phyloP scores from a whole-genome alignment of 2,888 invertebrate species.

The Euphydryas editha region DNA sequence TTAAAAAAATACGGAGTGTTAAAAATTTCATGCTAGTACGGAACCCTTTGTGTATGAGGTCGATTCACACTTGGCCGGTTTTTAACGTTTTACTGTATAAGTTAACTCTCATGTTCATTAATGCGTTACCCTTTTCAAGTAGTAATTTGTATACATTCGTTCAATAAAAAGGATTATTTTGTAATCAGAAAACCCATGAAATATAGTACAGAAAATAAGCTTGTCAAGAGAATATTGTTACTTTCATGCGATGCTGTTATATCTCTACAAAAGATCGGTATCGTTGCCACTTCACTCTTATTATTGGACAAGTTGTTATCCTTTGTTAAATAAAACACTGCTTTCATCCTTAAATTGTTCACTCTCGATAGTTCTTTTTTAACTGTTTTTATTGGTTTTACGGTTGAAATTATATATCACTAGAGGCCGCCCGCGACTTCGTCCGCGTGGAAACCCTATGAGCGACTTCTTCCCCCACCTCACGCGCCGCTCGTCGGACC shows the following conservation, averaged over 20 bases:
- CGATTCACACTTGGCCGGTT: no score
- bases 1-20: no score
- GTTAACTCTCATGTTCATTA: no score
- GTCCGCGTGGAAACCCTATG: no score
- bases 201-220: slow-evolving; percentile 10
- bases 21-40: no score
- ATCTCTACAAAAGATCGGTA: slow-evolving; percentile 48
- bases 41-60: no score
- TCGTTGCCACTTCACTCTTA: slow-evolving; percentile 28
- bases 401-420: background rate
- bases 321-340: slow-evolving; percentile 23
- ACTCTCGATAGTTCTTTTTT: slow-evolving; percentile 29
- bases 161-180: slow-evolving; percentile 9
- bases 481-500: no score
- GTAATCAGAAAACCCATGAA: background rate
- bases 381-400: background rate
- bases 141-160: no score
- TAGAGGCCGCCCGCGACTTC: no score
- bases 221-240: slow-evolving; percentile 10
- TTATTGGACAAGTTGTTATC: slow-evolving; percentile 22
- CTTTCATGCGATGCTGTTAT: slow-evolving; percentile 20
- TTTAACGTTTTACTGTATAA: no score
- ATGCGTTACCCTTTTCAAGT: no score
- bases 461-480: no score
- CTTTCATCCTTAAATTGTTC: slow-evolving; percentile 22